Evolutionary conservation across 2,888 invertebrate genomes (phyloP).

Genomic region (Glyphotaelius pellucidus): DNA sequence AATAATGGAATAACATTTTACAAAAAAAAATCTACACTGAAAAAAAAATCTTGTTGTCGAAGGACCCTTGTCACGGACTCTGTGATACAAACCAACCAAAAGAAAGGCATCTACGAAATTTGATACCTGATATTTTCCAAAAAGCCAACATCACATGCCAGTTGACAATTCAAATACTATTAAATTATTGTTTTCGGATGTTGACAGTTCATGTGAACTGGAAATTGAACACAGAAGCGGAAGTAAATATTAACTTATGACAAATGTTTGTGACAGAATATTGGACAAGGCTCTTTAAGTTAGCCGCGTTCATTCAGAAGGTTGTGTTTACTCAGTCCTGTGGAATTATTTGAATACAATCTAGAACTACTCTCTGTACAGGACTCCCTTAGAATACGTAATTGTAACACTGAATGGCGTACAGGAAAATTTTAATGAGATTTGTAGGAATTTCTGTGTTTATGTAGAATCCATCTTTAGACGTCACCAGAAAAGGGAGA

Average conservation of each 20-base stretch:
- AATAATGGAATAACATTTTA: neutral
- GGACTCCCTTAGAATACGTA: neutral
- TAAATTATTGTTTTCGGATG: slow-evolving; percentile 36
- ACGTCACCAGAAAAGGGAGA: neutral
- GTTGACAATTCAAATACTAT: neutral
- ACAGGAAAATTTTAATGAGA: neutral
- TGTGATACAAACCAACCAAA: neutral
- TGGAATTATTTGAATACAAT: neutral
- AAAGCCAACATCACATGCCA: slow-evolving; percentile 39
- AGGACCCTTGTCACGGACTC: neutral
- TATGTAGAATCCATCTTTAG: neutral
- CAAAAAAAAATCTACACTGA: neutral
- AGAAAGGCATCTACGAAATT: neutral
- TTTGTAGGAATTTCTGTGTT: neutral
- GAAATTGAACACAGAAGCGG: slow-evolving; percentile 43
- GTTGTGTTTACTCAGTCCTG: neutral
- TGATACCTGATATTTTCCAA: slow-evolving; percentile 50
- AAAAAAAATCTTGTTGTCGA: neutral
- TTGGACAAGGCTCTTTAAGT: slow-evolving; percentile 9
- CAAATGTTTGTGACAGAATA: neutral
- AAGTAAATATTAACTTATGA: slow-evolving; percentile 48
- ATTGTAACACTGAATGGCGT: neutral
- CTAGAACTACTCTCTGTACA: neutral
- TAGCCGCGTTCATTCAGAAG: slow-evolving; percentile 26
- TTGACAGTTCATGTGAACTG: slow-evolving; percentile 51